Evolutionary conservation across 1,140 invertebrate genomes (phyloP).

Genomic region (Ridgeia piscesae): DNA sequence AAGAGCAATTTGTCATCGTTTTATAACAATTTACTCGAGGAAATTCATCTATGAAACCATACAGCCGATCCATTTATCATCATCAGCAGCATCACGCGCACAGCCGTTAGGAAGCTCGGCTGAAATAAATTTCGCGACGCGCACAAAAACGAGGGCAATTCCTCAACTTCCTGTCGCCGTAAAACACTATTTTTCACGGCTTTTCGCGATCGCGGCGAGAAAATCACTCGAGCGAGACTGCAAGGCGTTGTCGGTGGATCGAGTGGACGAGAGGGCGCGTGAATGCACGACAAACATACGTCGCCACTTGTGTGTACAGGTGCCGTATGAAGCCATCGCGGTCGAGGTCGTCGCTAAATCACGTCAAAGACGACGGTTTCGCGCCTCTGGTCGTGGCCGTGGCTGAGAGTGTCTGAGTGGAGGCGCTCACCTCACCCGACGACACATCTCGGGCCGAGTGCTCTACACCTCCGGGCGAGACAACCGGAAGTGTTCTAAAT

Average conservation of each 20-base stretch:
- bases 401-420: no score
- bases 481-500: no score
- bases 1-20: not conserved
- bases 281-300: not conserved
- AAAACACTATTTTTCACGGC: not conserved
- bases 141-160: not conserved
- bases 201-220: not conserved
- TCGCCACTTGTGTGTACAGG: not conserved
- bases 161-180: not conserved
- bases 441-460: no score
- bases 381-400: no score
- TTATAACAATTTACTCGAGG: not conserved
- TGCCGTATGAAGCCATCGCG: not conserved
- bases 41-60: not conserved
- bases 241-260: no score
- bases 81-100: not conserved
- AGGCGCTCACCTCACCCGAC: no score
- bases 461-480: no score
- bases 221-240: not conserved
- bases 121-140: not conserved
- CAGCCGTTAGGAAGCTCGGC: not conserved
- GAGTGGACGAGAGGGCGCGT: no score
- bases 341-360: not conserved
- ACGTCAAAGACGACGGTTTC: no score
- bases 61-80: not conserved